Percentiles rank a stretch among this genome's conserved stretches.
These are phyloP conservation scores for Cisticola juncidis DNA, from an alignment of 2,113 vertebrate genomes.

Conservation along the genomic window DNA sequence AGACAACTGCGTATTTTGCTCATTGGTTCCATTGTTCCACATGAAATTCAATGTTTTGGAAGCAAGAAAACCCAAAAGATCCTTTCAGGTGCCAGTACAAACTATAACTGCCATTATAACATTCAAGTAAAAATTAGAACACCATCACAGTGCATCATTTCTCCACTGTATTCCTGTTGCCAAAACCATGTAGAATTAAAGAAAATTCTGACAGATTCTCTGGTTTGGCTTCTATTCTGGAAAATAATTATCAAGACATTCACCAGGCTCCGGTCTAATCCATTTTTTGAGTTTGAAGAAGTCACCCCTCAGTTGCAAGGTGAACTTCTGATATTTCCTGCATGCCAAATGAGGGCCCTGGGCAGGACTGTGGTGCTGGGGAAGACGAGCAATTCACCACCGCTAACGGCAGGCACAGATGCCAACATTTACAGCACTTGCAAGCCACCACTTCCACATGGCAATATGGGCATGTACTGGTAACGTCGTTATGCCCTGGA, in stretches of 20 bases:
- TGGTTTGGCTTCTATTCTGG: not conserved
- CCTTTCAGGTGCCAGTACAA: not conserved
- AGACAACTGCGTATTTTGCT: not conserved
- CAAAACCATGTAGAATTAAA: not conserved
- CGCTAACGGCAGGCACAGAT: not conserved
- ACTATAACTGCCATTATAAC: not conserved
- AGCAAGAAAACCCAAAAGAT: not conserved
- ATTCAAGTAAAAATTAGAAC: not conserved
- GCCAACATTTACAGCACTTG: not conserved
- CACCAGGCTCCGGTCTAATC: not conserved
- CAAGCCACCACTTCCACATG: not conserved
- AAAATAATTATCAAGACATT: not conserved
- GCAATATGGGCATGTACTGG: not conserved
- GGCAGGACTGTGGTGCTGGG: not conserved
- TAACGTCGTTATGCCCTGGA: not conserved
- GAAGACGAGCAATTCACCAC: fast-evolving
- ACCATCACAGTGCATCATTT: not conserved
- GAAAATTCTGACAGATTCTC: not conserved
- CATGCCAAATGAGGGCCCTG: not conserved
- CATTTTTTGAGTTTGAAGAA: not conserved
- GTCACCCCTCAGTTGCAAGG: not conserved
- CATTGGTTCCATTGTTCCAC: not conserved
- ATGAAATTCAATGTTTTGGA: not conserved
- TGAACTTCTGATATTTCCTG: not conserved
- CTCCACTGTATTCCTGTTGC: not conserved